Evolutionary conservation across 2,797 vertebrate species (phyloP).

Genomic region (Decapterus maruadsi): DNA sequence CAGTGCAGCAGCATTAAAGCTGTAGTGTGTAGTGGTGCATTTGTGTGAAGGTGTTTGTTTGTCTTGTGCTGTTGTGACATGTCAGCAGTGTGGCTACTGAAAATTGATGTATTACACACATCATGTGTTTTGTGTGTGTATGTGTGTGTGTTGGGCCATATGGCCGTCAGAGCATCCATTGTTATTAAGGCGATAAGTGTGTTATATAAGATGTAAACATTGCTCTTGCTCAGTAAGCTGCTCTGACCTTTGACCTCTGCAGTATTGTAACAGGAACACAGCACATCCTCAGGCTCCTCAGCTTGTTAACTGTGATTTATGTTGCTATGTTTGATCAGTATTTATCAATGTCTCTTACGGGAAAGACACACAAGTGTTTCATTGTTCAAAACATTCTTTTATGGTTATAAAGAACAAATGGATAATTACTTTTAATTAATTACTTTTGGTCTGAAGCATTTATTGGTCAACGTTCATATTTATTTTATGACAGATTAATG

Average conservation of each 20-base stretch:
- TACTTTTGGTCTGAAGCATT: background rate
- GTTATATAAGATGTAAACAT: slow-evolving; percentile 48
- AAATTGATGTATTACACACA: background rate
- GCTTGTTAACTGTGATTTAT: background rate
- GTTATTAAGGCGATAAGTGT: slow-evolving; percentile 35
- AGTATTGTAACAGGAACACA: background rate
- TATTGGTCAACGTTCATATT: background rate
- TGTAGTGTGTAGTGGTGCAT: background rate
- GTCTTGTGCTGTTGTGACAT: background rate
- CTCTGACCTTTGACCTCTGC: slow-evolving; percentile 6
- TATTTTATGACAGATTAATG: background rate
- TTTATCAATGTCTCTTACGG: too few species aligned
- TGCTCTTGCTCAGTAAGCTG: background rate
- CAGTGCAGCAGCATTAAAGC: background rate
- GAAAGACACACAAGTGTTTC: background rate
- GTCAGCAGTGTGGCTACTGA: background rate
- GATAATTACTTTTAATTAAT: too few species aligned
- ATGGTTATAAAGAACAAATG: too few species aligned
- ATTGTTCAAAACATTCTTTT: background rate
- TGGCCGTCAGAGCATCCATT: slow-evolving; percentile 25
- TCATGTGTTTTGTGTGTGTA: slow-evolving; percentile 1
- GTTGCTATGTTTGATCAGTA: background rate
- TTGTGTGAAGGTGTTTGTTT: background rate
- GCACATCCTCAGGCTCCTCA: background rate
- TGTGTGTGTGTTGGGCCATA: slow-evolving; percentile 30